Evolutionary conservation across 2,888 invertebrate genomes (phyloP), one percentile per base, ranked within the genome.

Genomic region (Athalia rosae): DNA sequence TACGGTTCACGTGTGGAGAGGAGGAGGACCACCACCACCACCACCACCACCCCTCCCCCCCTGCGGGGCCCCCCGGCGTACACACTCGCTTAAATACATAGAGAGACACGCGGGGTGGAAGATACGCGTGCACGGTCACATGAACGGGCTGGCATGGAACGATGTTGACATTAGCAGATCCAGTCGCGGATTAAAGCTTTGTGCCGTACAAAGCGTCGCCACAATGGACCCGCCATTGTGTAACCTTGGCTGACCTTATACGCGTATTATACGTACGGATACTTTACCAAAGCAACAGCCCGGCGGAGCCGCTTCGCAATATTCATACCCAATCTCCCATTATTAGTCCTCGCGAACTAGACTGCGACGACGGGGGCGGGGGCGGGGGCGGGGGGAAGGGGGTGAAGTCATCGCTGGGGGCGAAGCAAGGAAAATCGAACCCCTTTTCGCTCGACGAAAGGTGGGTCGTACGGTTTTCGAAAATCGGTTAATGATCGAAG

Each of bases 161-260:
- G 84, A 85, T 88, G 88, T 88, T 88, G 88, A 88, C 88, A 88
- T 87, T 89, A 85, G 86, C 83, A 87, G 88, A 89, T 89, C 86
- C 84, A 86, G 82, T 86, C 85, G 84, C 84, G 89, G 89, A 89
- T 89, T 89, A 89, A 87, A 87, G 86, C 88, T 89, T 89, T 89
- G 88, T 87, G 81, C 78, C 79, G 82, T 81, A 87, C 87, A 88
- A 87, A 85, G 84, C 82, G 80, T 76, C 71, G 81, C 79, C 83
- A 87, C 87, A 88, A 89, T 88, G 84, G 82, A 71, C 64, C 80
- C 53, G 79, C 59, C 79, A 85, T 85, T 87, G 86, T 87, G 78
- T 81, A 82, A 74, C 61, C 61, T 71, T 58, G 71, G 83, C 79
- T 84, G 84, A 84, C 84, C 85, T 86, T 84, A 83, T 84, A 79